phyloP scores from a whole-genome alignment of 2,113 vertebrate genomes.

The Ochotona princeps region DNA sequence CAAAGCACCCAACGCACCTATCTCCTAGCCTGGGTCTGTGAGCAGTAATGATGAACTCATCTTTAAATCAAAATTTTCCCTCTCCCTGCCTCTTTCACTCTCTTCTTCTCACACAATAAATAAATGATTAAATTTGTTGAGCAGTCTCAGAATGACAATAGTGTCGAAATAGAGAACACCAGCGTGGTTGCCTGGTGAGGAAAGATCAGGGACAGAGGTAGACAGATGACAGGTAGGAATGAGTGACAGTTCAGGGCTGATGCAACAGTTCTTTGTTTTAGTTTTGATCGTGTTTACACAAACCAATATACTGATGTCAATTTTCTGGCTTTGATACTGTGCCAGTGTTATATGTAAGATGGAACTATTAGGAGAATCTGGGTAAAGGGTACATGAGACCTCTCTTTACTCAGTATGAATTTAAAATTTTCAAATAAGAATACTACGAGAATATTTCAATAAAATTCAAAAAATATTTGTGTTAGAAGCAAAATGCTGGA shows the following conservation, averaged over 20 bases:
- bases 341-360: background rate
- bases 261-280: background rate
- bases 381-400: background rate
- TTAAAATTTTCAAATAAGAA: constrained; percentile 4
- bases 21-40: background rate
- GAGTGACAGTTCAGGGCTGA: background rate
- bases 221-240: background rate
- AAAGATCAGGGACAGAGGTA: background rate
- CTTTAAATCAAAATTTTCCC: background rate
- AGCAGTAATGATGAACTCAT: background rate
- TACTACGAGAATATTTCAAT: background rate
- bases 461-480: background rate
- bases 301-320: background rate
- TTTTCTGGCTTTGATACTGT: background rate
- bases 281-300: background rate
- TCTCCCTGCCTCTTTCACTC: too few species aligned
- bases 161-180: background rate
- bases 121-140: background rate
- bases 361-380: background rate
- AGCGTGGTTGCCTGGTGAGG: fast-evolving
- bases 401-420: background rate
- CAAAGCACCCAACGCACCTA: background rate
- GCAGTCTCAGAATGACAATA: background rate
- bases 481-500: background rate
- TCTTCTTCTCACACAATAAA: background rate